Evolutionary conservation across 2,888 invertebrate genomes (phyloP).

Genomic region (Resseliella maxima): DNA sequence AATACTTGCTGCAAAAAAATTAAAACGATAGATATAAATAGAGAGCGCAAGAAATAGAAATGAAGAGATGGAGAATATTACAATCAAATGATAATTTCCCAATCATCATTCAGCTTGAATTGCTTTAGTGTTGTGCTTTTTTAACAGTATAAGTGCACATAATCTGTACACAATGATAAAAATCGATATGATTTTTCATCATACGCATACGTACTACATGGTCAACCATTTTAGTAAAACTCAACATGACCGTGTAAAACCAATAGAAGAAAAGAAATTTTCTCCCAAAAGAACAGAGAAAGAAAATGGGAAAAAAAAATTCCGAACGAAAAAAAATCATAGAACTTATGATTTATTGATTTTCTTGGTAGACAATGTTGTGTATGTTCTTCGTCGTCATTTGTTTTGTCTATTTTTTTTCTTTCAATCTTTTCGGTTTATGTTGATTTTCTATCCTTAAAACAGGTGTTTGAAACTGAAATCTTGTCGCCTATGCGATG

Average conservation of each 20-base stretch:
- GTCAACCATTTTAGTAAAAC: neutral
- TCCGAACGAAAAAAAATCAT: neutral
- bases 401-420: neutral
- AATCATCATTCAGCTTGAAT: neutral
- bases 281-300: neutral
- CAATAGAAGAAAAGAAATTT: neutral
- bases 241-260: neutral
- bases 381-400: neutral
- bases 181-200: constrained; percentile 44
- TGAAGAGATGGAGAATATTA: too few species aligned
- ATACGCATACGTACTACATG: neutral
- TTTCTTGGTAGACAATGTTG: neutral
- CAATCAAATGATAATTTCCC: neutral
- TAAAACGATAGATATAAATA: too few species aligned
- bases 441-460: neutral
- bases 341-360: constrained; percentile 41
- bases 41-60: too few species aligned
- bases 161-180: constrained; percentile 39
- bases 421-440: neutral
- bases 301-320: neutral
- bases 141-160: neutral
- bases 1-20: neutral
- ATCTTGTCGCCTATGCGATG: neutral
- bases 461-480: constrained; percentile 10
- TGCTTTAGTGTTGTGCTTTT: neutral